A percentile compares a stretch with the other conserved stretches of the same genome.
Evolutionary conservation across 2,888 invertebrate species (phyloP).

Genomic region (Orchesellides sinensis): DNA sequence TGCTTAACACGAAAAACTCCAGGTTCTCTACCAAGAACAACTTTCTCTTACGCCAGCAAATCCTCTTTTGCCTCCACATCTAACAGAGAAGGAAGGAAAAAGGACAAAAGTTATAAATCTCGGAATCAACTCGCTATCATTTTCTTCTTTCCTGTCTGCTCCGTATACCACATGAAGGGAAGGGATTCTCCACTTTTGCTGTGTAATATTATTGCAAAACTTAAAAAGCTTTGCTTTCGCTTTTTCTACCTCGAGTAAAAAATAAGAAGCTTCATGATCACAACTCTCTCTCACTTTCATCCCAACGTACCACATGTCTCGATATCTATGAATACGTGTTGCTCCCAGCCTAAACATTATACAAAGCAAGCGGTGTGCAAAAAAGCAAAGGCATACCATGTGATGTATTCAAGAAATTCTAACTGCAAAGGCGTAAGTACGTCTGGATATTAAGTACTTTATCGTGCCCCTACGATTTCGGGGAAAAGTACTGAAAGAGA

Average conservation of each 20-base stretch:
- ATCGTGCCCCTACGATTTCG: not conserved
- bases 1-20: no score
- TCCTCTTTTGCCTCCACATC: not conserved
- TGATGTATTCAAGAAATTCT: no score
- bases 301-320: no score
- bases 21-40: no score
- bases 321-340: slow-evolving; percentile 9
- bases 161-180: not conserved
- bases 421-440: no score
- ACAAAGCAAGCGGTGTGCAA: no score
- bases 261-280: no score
- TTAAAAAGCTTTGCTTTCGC: not conserved
- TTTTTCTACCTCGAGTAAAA: not conserved
- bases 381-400: no score
- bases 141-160: not conserved
- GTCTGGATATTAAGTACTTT: not conserved
- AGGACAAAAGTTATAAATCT: slow-evolving; percentile 39
- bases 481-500: not conserved
- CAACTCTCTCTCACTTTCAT: no score
- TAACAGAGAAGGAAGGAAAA: not conserved
- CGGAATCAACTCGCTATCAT: slow-evolving; percentile 21
- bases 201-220: not conserved
- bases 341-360: not conserved
- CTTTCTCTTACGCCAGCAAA: not conserved
- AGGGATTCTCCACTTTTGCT: not conserved